These are phyloP conservation scores for Drosophila infuscata DNA, from an alignment of 2,888 invertebrate genomes.

Conservation along the genomic window DNA sequence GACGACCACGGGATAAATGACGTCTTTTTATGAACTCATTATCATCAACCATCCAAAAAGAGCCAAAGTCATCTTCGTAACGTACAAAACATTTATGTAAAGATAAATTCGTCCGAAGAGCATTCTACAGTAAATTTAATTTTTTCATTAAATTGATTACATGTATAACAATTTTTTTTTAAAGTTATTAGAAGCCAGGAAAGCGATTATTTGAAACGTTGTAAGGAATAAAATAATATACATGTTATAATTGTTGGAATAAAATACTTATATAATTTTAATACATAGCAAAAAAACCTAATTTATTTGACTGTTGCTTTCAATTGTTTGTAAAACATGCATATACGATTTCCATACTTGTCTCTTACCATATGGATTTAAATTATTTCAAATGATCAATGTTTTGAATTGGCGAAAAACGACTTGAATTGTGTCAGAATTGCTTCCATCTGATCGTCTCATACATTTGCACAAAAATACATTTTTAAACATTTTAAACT, in stretches of 20 bases:
- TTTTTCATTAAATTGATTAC: neutral
- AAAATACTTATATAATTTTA: neutral
- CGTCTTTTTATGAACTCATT: conserved; percentile 98
- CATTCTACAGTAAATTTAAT: conserved; percentile 90
- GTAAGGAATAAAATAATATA: conserved; percentile 26
- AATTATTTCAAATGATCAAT: neutral
- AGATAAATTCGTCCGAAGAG: conserved; percentile 99
- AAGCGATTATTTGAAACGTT: conserved; percentile 9
- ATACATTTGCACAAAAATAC: neutral
- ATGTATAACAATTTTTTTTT: neutral
- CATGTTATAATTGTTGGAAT: conserved; percentile 5
- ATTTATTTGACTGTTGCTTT: neutral
- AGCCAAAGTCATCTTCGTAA: conserved; percentile 99
- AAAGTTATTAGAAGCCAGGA: conserved; percentile 6
- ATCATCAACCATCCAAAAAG: conserved; percentile 99
- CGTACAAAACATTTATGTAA: conserved; percentile 99
- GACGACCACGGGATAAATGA: conserved; percentile 97
- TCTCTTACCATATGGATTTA: neutral
- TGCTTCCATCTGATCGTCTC: neutral
- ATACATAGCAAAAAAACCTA: too few species aligned
- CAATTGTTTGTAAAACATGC: neutral
- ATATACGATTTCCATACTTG: neutral
- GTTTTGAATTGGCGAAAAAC: neutral
- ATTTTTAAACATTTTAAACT: too few species aligned
- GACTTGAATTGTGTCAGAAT: neutral